Evolutionary conservation across 2,888 invertebrate species (phyloP).

Genomic region (Scelioninae gen. 2): DNA sequence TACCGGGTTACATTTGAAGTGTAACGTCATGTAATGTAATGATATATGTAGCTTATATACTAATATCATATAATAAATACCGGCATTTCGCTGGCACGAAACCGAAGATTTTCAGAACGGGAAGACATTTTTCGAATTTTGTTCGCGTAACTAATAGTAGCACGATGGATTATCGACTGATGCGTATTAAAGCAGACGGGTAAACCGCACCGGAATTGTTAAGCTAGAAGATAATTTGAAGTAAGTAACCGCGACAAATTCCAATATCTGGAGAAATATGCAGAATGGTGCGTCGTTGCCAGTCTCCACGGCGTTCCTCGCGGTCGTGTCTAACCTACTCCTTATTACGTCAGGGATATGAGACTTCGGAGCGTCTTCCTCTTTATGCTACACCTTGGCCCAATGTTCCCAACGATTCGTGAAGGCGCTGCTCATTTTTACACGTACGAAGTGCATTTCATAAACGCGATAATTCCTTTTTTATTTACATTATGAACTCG

Average conservation of each 20-base stretch:
- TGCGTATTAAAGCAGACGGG: constrained; percentile 63
- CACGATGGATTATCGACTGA: constrained; percentile 66
- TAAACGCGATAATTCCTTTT: too few relatives aligned
- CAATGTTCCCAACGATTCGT: constrained; percentile 9
- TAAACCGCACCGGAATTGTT: constrained; percentile 68
- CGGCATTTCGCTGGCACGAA: not conserved
- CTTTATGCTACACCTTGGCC: constrained; percentile 51
- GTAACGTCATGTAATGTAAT: too few relatives aligned
- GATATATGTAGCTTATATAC: too few relatives aligned
- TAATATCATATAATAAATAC: not conserved
- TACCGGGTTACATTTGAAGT: too few relatives aligned
- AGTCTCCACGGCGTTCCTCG: constrained; percentile 71
- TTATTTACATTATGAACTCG: too few relatives aligned
- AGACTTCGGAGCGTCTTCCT: constrained; percentile 61
- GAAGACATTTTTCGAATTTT: constrained; percentile 34
- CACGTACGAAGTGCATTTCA: too few relatives aligned
- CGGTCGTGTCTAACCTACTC: constrained; percentile 70
- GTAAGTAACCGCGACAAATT: constrained; percentile 75
- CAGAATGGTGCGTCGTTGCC: constrained; percentile 70
- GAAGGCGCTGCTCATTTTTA: not conserved
- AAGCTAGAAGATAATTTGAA: constrained; percentile 73
- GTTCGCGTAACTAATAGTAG: constrained; percentile 48
- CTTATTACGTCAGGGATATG: constrained; percentile 68
- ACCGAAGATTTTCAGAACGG: constrained; percentile 5
- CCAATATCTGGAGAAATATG: constrained; percentile 75